Evolutionary conservation across 2,888 invertebrate species (phyloP).

Genomic region (Stenchaetothrips biformis): DNA sequence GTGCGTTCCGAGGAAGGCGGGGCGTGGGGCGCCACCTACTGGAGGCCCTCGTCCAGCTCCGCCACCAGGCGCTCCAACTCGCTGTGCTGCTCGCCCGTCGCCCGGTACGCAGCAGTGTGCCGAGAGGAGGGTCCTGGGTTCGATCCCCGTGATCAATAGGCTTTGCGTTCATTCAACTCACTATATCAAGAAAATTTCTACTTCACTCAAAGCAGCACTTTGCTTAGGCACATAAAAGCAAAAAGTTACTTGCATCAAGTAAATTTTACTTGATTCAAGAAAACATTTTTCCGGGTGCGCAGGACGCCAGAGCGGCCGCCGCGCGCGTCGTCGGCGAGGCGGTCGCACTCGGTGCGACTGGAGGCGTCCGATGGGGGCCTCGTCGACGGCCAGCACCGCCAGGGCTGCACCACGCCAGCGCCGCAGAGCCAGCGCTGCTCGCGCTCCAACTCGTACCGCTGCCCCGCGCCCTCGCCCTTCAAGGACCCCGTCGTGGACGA

Average conservation of each 20-base stretch:
- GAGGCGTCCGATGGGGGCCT: not conserved
- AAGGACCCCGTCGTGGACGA: constrained; percentile 26
- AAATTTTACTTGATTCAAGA: too few species aligned
- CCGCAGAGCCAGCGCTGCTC: not conserved
- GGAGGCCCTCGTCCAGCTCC: not conserved
- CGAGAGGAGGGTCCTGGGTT: too few species aligned
- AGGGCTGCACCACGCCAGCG: constrained; percentile 29
- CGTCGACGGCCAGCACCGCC: constrained; percentile 9
- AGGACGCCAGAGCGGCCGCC: not conserved
- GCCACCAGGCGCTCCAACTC: constrained; percentile 3
- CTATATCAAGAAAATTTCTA: too few species aligned
- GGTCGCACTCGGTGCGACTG: not conserved
- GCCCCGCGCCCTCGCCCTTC: constrained; percentile 29
- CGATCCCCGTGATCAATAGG: too few species aligned
- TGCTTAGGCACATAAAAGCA: too few species aligned
- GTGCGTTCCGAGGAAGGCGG: constrained; percentile 8
- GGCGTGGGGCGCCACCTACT: not conserved
- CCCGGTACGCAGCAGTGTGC: not conserved
- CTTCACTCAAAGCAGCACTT: too few species aligned
- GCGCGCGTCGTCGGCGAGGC: not conserved
- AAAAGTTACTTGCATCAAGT: too few species aligned
- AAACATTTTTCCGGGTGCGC: too few species aligned
- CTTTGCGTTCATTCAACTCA: too few species aligned
- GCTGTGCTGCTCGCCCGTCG: constrained; percentile 9
- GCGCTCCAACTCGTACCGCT: constrained; percentile 29